Base-by-base conservation (phyloP, 2,797 vertebrate genomes). In the Tamandua tetradactyla region DNA sequence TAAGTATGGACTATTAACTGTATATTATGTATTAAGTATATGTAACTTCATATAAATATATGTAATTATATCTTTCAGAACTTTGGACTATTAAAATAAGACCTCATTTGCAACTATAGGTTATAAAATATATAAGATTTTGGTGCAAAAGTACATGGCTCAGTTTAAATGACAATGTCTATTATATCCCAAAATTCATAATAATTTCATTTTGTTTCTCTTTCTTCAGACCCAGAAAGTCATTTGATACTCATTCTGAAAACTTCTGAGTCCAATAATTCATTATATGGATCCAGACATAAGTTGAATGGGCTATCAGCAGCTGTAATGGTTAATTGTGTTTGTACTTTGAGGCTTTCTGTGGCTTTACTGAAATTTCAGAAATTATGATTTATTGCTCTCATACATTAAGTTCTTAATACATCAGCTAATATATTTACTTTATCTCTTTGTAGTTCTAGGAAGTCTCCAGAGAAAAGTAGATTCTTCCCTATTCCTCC, bases 191-290 rank as follows among this genome's bases (percentile, higher is more conserved):
- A 92, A 84, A 20, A 49, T 82, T 96, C 66, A 75, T 79, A 94
- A 49, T 90, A 79, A 89, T 94, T 87, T 95, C 90, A 95, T 87
- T 95, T 80, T 93, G 23, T 76, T 35, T 94, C 68, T 92, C 71
- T 61, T 40, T 59, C 25, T 76, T 91, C 69, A 76, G 35, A 96
- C 78, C 93, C 78, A 85, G 62, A 89, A 89, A 92, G 20, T 10
- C 81, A 82, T 83, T 69, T 89, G n/a, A 89, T 80, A 71, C 23
- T 94, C 9, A 76, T 84, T 96, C 64, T 86, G 37, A 49, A 96
- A 92, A 87, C 42, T 88, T 93, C 66, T 49, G 17, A 75, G 75
- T 85, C 57, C 82, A 96, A 69, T 89, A 92, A 93, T 40, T 92
- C 47, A 96, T 94, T 94, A 82, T n/a, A 69, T 62, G 22, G 40